Evolutionary conservation across 2,113 vertebrate species (phyloP).

Genomic region (Isichthys henryi): DNA sequence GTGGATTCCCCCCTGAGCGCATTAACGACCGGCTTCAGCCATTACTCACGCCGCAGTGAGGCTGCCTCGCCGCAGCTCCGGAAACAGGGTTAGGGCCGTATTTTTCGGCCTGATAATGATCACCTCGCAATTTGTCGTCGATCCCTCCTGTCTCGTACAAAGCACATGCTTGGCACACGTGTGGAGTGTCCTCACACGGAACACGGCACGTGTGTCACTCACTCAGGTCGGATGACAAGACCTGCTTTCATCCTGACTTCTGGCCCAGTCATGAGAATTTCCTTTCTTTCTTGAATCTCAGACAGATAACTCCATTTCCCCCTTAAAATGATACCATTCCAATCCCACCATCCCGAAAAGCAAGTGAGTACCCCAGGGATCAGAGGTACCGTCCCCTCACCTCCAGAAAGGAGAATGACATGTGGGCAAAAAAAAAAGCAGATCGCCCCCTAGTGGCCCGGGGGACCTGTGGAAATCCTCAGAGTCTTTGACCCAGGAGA

Average conservation of each 20-base stretch:
- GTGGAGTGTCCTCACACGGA: background rate
- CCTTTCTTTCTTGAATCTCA: background rate
- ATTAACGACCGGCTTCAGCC: background rate
- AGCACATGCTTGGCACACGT: background rate
- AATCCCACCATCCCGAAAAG: background rate
- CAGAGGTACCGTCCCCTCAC: background rate
- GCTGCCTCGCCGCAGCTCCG: background rate
- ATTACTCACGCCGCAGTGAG: background rate
- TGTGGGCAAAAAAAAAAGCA: background rate
- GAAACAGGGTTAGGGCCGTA: background rate
- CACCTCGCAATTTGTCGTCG: background rate
- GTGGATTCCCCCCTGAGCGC: background rate
- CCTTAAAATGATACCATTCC: background rate
- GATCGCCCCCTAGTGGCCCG: background rate
- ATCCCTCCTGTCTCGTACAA: background rate
- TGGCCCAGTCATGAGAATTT: background rate
- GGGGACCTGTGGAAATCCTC: background rate
- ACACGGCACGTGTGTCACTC: background rate
- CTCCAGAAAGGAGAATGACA: background rate
- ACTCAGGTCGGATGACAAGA: background rate
- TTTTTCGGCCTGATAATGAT: background rate
- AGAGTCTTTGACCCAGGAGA: no score
- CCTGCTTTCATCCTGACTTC: background rate
- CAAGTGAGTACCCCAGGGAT: background rate
- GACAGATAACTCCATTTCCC: background rate